Evolutionary conservation across 2,888 invertebrate genomes (phyloP).

Genomic region (Monoplex corrugatus): DNA sequence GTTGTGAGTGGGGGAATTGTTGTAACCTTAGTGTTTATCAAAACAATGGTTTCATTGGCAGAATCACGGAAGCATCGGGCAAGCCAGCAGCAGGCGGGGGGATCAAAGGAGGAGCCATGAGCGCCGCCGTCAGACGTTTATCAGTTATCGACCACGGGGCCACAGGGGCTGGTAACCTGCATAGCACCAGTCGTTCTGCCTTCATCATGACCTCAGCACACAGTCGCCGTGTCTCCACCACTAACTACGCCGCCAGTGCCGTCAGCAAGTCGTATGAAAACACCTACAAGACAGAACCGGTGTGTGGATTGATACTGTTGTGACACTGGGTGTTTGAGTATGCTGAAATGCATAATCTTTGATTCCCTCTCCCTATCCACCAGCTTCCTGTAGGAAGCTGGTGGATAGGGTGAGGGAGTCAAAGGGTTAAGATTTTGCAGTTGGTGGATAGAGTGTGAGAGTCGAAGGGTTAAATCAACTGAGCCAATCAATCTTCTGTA

Average conservation of each 20-base stretch:
- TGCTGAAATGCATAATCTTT: too few species aligned
- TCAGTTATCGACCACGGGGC: slow-evolving; percentile 5
- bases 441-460: too few species aligned
- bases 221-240: slow-evolving; percentile 53
- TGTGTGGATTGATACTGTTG: slow-evolving; percentile 39
- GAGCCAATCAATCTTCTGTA: too few species aligned
- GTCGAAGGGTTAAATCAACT: too few species aligned
- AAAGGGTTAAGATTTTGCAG: too few species aligned
- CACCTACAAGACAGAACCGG: slow-evolving; percentile 72
- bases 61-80: neutral
- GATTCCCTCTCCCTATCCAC: too few species aligned
- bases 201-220: slow-evolving; percentile 63
- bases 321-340: too few species aligned
- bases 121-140: slow-evolving; percentile 10
- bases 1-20: too few species aligned
- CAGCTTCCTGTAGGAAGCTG: too few species aligned
- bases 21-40: neutral
- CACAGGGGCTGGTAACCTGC: neutral
- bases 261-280: slow-evolving; percentile 63
- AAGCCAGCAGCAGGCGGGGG: neutral
- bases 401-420: too few species aligned
- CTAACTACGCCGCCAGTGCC: slow-evolving; percentile 59
- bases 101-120: neutral
- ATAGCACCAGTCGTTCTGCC: slow-evolving; percentile 54
- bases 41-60: neutral